A percentile compares a stretch with the other conserved stretches of the same genome.
These are phyloP conservation scores for Hyles lineata DNA, from an alignment of 2,888 invertebrate genomes.

Conservation along the genomic window DNA sequence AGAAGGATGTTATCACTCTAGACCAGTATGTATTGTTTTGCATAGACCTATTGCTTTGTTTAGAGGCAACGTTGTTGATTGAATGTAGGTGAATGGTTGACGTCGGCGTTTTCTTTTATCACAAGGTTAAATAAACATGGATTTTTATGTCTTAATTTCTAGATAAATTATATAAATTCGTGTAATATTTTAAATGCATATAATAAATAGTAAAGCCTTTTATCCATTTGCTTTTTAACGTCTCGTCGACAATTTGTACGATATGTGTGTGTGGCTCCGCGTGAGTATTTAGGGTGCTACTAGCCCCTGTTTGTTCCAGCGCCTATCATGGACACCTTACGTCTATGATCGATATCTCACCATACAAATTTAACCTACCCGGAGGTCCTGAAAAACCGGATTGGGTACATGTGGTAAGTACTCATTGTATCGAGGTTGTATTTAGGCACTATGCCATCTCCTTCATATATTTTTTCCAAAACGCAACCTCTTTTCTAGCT, in stretches of 20 bases:
- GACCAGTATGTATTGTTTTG: constrained; percentile 93
- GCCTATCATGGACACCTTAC: constrained; percentile 99
- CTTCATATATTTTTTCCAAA: too few species aligned
- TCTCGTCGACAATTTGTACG: background rate
- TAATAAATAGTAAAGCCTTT: too few species aligned
- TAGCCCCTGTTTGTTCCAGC: constrained; percentile 89
- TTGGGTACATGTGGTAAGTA: constrained; percentile 94
- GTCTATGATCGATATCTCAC: constrained; percentile 98
- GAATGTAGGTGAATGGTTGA: background rate
- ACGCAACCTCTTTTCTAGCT: too few species aligned
- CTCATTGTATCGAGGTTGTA: constrained; percentile 39
- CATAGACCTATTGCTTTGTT: constrained; percentile 8
- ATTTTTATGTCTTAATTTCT: too few species aligned
- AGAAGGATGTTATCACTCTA: constrained; percentile 95
- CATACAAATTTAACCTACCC: constrained; percentile 98
- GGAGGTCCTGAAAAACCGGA: constrained; percentile 93
- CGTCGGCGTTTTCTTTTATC: background rate
- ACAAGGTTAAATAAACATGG: background rate
- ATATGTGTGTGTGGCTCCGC: constrained; percentile 33
- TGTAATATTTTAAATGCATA: too few species aligned
- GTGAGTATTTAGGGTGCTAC: constrained; percentile 77
- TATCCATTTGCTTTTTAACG: background rate
- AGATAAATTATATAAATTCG: too few species aligned
- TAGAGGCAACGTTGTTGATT: background rate
- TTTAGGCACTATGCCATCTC: background rate